A percentile compares a stretch with the other conserved stretches of the same genome.
phyloP scores from a whole-genome alignment of 2,113 vertebrate genomes.

The Cepphus grylle region DNA sequence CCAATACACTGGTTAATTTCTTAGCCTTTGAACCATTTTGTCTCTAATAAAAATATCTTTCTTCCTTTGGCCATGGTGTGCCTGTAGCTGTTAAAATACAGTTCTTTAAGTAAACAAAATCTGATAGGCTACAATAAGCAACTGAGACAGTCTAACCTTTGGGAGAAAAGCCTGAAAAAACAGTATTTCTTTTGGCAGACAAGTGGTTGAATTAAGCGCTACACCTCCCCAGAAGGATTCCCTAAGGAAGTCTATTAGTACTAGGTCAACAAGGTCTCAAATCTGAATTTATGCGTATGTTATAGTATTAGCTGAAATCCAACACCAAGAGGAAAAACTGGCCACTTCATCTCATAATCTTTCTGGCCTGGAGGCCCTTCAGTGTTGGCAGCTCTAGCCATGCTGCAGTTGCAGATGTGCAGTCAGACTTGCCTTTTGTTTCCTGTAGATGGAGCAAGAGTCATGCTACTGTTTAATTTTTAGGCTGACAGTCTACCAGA shows the following conservation, averaged over 20 bases:
- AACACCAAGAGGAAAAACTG: not conserved
- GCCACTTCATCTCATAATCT: not conserved
- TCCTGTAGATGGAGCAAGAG: conserved; percentile 64
- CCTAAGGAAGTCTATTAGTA: not conserved
- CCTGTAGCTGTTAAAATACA: not conserved
- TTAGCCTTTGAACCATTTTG: not conserved
- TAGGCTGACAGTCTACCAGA: not conserved
- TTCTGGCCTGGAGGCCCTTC: not conserved
- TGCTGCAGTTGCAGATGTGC: not conserved
- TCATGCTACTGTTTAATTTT: not conserved
- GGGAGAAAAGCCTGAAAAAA: not conserved
- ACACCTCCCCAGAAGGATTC: not conserved
- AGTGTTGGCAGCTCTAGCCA: accelerated
- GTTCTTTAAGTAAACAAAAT: not conserved
- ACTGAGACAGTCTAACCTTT: not conserved
- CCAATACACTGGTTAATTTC: not conserved
- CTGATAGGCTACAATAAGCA: accelerated
- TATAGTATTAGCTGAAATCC: not conserved
- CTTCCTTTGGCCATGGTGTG: not conserved
- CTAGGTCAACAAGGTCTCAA: not conserved
- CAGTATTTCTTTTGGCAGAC: not conserved
- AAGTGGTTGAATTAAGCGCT: not conserved
- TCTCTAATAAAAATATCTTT: not conserved
- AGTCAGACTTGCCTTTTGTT: not conserved
- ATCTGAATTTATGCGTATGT: not conserved